Evolutionary conservation across 2,113 vertebrate species (phyloP), one percentile per base, ranked within the genome.

Genomic region (Oceanodroma tethys): DNA sequence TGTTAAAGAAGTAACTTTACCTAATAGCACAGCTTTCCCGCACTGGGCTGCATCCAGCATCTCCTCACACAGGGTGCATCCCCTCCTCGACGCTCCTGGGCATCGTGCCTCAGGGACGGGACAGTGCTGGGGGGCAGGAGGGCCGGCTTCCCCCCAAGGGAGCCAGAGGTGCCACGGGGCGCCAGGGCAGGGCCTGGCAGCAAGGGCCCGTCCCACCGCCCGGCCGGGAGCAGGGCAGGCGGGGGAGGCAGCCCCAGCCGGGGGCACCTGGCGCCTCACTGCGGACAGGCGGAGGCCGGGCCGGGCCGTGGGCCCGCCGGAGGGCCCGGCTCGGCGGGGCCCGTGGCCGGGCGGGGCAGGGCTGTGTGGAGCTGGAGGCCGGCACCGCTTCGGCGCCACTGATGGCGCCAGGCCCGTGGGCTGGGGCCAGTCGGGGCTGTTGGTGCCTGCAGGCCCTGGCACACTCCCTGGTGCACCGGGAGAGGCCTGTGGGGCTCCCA

Each of bases 11-110:
- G 62, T 15, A 63, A 43, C 11, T 38, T 79, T 23, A 72, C n/a
- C 52, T 13, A 5, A 34, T 10, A 30, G 2, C 29, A 17, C 1
- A 8, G n/a, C 32, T 48, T 50, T 74, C 32, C 55, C 0, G 0
- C 11, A 2, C 2, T 9, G 40, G 8, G 40, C 55, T 5, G 23
- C 17, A 21, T 53, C 34, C 56, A 47, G 25, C 55, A 26, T 7
- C 50, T 42, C 38, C 55, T 73, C 25, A 29, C 32, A 19, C 4
- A 12, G 20, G 14, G 30, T 3, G 9, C 9, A 3, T 34, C 29
- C 14, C n/a, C 18, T n/a, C n/a, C 58, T 47, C 3, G 2, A 2
- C 1, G 7, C 13, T 9, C 22, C 14, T 7, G 19, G 19, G 13
- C 4, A 2, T 73, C 36, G 11, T 1, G 29, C 9, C 27, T 34